These are phyloP conservation scores for Argopecten irradians DNA, from an alignment of 1,140 invertebrate genomes.

Conservation along the genomic window DNA sequence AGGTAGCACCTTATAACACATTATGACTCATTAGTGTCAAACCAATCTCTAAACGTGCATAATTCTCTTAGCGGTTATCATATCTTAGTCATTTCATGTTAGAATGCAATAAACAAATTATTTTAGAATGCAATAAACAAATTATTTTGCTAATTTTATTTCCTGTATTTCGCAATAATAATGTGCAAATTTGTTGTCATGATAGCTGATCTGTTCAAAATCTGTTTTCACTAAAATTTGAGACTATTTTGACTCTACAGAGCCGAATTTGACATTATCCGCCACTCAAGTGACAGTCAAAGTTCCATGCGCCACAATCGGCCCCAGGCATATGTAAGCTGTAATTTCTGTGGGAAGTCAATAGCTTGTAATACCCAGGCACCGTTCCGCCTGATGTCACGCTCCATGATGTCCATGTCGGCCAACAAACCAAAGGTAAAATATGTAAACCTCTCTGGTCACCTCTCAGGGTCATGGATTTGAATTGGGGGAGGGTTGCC, in stretches of 20 bases:
- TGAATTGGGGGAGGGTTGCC: too few relatives aligned
- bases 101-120: too few relatives aligned
- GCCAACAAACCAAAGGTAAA: conserved; percentile 64
- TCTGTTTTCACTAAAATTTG: too few relatives aligned
- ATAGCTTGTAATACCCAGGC: conserved; percentile 81
- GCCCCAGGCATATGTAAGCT: conserved; percentile 91
- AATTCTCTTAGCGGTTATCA: too few relatives aligned
- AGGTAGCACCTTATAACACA: not conserved
- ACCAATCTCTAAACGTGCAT: too few relatives aligned
- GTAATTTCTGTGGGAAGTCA: conserved; percentile 96
- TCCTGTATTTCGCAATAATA: too few relatives aligned
- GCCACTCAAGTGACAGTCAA: conserved; percentile 81
- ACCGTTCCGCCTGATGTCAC: conserved; percentile 44
- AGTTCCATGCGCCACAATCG: conserved; percentile 78
- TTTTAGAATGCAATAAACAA: too few relatives aligned
- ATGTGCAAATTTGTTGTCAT: too few relatives aligned
- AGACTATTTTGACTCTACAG: conserved; percentile 72
- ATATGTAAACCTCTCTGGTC: not conserved
- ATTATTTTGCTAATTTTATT: too few relatives aligned
- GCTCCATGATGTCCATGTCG: conserved; percentile 34
- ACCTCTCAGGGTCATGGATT: too few relatives aligned
- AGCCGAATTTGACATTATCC: conserved; percentile 86
- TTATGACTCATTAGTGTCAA: not conserved
- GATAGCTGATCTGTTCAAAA: too few relatives aligned
- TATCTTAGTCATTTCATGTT: too few relatives aligned